These are phyloP conservation scores for Noctilio leporinus DNA, from an alignment of 2,113 vertebrate species.

Conservation along the genomic window DNA sequence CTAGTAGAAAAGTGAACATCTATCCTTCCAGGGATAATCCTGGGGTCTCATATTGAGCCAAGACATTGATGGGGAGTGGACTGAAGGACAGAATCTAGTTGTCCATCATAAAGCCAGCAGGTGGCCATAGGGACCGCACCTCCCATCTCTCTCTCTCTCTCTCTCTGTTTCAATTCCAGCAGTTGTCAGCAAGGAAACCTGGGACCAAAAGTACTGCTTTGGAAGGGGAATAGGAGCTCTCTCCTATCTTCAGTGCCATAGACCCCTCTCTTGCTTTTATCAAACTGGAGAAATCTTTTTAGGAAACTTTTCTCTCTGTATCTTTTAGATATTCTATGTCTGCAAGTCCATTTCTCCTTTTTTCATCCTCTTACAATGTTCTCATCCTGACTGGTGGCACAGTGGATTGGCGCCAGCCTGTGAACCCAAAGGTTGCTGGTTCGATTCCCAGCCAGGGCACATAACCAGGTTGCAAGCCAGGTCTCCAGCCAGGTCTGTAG, in stretches of 20 bases:
- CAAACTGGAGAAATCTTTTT: background rate
- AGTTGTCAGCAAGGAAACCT: background rate
- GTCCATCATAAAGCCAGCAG: background rate
- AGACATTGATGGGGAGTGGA: background rate
- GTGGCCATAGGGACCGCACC: rapidly evolving
- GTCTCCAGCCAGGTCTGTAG: no score
- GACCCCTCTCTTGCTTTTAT: background rate
- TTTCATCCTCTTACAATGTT: background rate
- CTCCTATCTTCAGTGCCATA: background rate
- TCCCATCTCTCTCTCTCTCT: background rate
- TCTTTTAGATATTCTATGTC: background rate
- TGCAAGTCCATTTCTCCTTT: background rate
- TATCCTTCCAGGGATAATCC: background rate
- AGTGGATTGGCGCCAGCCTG: no score
- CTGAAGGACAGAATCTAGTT: background rate
- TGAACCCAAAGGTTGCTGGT: no score
- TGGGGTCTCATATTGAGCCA: background rate
- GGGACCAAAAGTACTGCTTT: background rate
- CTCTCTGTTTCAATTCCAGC: background rate
- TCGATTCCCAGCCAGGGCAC: no score
- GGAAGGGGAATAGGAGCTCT: background rate
- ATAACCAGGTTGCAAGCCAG: no score
- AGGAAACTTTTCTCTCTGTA: background rate
- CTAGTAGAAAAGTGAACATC: background rate
- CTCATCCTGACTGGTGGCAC: no score